Conservation (phyloP, 2,113 vertebrate genomes). For the Tragelaphus strepsiceros region DNA sequence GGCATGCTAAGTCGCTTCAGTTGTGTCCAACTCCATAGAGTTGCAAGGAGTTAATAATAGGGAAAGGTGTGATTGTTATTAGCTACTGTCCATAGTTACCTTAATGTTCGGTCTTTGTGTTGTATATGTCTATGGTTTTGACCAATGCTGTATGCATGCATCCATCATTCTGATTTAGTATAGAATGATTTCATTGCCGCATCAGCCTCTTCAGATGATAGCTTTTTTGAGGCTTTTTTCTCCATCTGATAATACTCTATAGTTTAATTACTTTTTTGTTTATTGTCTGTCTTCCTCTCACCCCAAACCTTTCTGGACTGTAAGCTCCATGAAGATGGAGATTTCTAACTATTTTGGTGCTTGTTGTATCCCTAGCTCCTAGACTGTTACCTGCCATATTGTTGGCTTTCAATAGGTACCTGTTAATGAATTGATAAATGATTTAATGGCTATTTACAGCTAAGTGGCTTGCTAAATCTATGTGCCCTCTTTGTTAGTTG, state of each 20-base stretch:
- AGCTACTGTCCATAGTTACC: background rate
- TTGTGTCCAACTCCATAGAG: background rate
- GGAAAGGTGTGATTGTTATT: too few species aligned
- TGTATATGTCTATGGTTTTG: background rate
- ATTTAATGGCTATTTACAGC: background rate
- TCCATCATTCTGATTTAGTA: background rate
- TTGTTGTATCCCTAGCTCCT: background rate
- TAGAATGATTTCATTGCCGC: background rate
- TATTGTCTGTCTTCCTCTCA: background rate
- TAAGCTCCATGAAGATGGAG: background rate
- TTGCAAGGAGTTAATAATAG: too few species aligned
- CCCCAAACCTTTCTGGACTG: background rate
- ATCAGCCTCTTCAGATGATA: background rate
- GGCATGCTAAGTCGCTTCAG: background rate
- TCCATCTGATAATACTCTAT: background rate
- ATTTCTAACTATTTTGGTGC: background rate
- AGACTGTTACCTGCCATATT: background rate
- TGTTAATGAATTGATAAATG: background rate
- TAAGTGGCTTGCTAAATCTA: background rate
- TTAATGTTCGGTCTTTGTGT: background rate
- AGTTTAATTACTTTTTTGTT: background rate
- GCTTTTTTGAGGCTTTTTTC: background rate
- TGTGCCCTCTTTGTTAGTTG: background rate
- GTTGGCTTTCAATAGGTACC: background rate
- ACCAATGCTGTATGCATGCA: background rate